Conservation (phyloP, 2,797 vertebrate genomes). For the Malurus splendens region DNA sequence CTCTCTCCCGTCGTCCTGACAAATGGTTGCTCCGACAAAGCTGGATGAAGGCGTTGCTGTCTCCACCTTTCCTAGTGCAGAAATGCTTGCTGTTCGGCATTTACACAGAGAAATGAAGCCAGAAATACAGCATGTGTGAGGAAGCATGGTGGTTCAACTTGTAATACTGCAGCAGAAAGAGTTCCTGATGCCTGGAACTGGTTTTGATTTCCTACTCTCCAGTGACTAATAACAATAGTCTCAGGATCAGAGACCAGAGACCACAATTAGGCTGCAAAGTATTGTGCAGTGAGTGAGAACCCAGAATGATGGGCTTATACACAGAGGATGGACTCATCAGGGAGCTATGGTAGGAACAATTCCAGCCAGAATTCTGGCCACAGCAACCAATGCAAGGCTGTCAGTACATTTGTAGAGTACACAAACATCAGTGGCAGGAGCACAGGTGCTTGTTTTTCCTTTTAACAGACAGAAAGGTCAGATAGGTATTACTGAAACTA, state of each 20-base stretch:
- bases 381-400: background rate
- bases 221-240: background rate
- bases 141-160: background rate
- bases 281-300: background rate
- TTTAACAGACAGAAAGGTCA: background rate
- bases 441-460: background rate
- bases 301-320: background rate
- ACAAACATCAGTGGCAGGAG: background rate
- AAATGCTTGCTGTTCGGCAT: background rate
- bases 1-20: too few relatives aligned
- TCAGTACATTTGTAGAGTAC: background rate
- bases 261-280: background rate
- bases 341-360: background rate
- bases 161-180: background rate
- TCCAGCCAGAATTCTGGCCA: background rate
- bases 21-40: too few relatives aligned
- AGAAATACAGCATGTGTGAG: background rate
- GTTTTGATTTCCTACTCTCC: background rate
- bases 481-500: background rate
- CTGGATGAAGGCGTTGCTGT: background rate
- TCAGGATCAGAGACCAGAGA: background rate
- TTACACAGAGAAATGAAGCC: background rate
- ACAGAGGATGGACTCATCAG: background rate
- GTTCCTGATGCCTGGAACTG: background rate
- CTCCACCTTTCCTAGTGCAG: background rate